phyloP scores from a whole-genome alignment of 2,797 vertebrate species.

The Cyprinodon diabolis region DNA sequence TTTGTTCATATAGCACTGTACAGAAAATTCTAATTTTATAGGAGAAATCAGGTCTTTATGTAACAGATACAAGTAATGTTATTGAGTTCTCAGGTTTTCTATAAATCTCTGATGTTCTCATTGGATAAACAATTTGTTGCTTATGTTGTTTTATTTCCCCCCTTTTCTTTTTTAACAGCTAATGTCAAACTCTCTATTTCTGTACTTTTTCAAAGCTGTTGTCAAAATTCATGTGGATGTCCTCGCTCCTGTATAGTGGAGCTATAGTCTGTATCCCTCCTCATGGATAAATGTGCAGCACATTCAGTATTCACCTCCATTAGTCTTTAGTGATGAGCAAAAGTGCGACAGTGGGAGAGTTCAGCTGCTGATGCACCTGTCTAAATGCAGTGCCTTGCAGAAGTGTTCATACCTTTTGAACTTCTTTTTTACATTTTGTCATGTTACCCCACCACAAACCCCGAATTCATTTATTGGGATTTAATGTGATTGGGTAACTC shows the following conservation, averaged over 20 bases:
- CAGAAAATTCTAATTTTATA: constrained; percentile 89
- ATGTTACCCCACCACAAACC: background rate
- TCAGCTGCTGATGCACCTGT: constrained; percentile 43
- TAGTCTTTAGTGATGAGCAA: constrained; percentile 58
- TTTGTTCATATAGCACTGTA: constrained; percentile 87
- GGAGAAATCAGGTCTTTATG: constrained; percentile 87
- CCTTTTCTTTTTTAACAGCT: constrained; percentile 72
- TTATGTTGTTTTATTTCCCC: constrained; percentile 67
- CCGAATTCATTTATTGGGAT: background rate
- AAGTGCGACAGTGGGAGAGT: constrained; percentile 38
- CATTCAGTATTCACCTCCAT: constrained; percentile 64
- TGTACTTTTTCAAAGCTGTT: constrained; percentile 75
- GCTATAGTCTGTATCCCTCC: constrained; percentile 59
- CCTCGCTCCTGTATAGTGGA: constrained; percentile 66
- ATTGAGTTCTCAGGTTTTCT: constrained; percentile 89
- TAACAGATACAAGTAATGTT: constrained; percentile 85
- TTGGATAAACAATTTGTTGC: constrained; percentile 77
- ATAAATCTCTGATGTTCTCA: constrained; percentile 81
- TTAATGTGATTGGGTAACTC: background rate
- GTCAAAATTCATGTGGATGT: constrained; percentile 76
- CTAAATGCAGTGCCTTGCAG: constrained; percentile 1
- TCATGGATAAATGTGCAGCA: constrained; percentile 63
- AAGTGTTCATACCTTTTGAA: background rate
- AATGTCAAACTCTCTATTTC: constrained; percentile 29
- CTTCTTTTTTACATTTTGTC: background rate